Percentiles rank a stretch among this genome's conserved stretches.
phyloP scores from a whole-genome alignment of 1,140 invertebrate genomes.

The Gonioctena quinquepunctata region DNA sequence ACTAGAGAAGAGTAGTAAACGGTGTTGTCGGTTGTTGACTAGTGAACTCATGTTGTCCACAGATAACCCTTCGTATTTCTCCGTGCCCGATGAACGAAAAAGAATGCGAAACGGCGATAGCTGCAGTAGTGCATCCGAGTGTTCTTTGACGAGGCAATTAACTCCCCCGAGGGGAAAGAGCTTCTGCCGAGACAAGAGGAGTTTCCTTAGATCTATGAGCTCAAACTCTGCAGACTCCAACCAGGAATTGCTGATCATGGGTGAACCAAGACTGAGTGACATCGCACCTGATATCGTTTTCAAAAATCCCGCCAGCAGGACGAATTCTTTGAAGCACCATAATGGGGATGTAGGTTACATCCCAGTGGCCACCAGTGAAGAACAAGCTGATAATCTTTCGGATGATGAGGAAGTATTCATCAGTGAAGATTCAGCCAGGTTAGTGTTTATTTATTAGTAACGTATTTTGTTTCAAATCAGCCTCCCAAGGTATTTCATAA shows the following conservation, averaged over 20 bases:
- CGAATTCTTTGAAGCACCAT: constrained; percentile 39
- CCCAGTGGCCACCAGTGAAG: constrained; percentile 44
- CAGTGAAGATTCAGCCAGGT: constrained; percentile 55
- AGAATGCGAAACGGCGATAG: constrained; percentile 19
- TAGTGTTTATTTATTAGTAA: constrained; percentile 25
- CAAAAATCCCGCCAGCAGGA: constrained; percentile 43
- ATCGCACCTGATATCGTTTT: constrained; percentile 60
- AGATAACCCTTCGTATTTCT: constrained; percentile 68
- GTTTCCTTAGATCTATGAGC: constrained; percentile 60
- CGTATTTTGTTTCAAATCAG: too few species aligned
- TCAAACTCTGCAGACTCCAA: constrained; percentile 60
- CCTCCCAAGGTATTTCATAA: too few species aligned
- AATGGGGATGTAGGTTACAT: constrained; percentile 58
- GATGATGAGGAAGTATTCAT: constrained; percentile 56
- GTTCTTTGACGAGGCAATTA: constrained; percentile 36
- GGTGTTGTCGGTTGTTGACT: neutral
- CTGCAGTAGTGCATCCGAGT: constrained; percentile 34
- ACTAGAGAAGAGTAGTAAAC: neutral
- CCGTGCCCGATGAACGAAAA: constrained; percentile 52
- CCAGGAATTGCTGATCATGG: constrained; percentile 59
- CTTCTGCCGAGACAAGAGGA: constrained; percentile 55
- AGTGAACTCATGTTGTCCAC: constrained; percentile 26
- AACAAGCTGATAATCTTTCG: constrained; percentile 26
- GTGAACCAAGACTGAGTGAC: constrained; percentile 62
- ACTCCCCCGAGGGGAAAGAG: constrained; percentile 33